These are phyloP conservation scores for Pygocentrus nattereri DNA, from an alignment of 2,797 vertebrate genomes.

Conservation along the genomic window DNA sequence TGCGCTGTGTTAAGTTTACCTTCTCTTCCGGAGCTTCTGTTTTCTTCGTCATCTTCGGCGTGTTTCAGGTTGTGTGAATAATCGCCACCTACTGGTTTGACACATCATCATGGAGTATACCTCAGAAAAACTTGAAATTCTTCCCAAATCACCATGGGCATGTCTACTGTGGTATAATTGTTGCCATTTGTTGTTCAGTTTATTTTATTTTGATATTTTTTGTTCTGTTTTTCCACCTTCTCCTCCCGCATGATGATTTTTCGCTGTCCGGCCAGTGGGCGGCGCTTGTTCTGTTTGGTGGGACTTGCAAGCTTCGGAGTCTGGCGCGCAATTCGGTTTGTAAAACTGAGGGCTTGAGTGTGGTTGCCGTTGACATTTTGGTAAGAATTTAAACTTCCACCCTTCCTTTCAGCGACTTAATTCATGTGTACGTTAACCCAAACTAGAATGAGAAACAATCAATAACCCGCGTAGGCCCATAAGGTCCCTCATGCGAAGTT, in stretches of 20 bases:
- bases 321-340: constrained; percentile 22
- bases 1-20: constrained; percentile 77
- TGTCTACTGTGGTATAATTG: too few species aligned
- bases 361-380: background rate
- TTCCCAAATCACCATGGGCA: too few species aligned
- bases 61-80: background rate
- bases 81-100: constrained; percentile 37
- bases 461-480: too few species aligned
- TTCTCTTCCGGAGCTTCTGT: constrained; percentile 78
- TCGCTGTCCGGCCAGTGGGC: background rate
- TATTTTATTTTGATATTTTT: background rate
- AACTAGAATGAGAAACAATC: background rate
- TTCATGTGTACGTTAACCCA: background rate
- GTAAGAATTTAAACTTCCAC: background rate
- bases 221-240: background rate
- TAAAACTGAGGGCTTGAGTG: background rate
- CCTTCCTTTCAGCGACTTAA: constrained; percentile 58
- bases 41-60: constrained; percentile 11
- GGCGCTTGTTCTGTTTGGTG: background rate
- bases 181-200: background rate
- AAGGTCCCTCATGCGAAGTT: background rate
- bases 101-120: background rate
- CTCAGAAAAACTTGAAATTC: background rate
- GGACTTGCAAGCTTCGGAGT: background rate
- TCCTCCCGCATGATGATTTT: background rate